Conservation (phyloP, 2,888 invertebrate species). For the Platycheirus rosarum region DNA sequence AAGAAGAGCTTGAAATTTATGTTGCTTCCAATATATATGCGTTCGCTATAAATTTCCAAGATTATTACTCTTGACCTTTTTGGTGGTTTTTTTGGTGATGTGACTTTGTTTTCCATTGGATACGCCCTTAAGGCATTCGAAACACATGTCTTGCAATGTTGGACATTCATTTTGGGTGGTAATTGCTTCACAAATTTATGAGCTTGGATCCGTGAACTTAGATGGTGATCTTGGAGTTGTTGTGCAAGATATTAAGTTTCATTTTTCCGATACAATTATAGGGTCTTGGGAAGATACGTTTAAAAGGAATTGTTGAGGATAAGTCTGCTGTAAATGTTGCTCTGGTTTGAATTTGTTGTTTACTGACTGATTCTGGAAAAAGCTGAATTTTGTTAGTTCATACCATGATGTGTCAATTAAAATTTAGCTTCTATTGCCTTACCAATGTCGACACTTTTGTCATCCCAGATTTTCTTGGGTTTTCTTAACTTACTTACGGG, state of each 20-base stretch:
- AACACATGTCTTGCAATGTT: conserved; percentile 65
- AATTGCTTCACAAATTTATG: conserved; percentile 63
- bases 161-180: conserved; percentile 66
- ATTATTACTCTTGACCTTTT: conserved; percentile 63
- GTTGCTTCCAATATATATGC: conserved; percentile 61
- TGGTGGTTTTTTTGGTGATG: not conserved
- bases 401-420: too few relatives aligned
- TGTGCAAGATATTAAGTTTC: conserved; percentile 4
- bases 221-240: conserved; percentile 16
- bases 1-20: conserved; percentile 62
- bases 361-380: too few relatives aligned
- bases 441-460: too few relatives aligned
- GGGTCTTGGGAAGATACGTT: too few relatives aligned
- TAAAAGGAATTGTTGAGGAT: too few relatives aligned
- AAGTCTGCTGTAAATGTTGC: too few relatives aligned
- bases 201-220: conserved; percentile 42
- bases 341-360: too few relatives aligned
- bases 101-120: conserved; percentile 20
- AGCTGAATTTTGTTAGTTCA: too few relatives aligned
- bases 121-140: conserved; percentile 44
- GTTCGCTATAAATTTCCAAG: conserved; percentile 69
- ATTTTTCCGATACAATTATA: too few relatives aligned
- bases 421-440: too few relatives aligned
- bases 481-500: too few relatives aligned
- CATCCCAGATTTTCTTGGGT: too few relatives aligned